Evolutionary conservation across 2,113 vertebrate species (phyloP), one percentile per base, ranked within the genome.

Genomic region (Lipophrys pholis): DNA sequence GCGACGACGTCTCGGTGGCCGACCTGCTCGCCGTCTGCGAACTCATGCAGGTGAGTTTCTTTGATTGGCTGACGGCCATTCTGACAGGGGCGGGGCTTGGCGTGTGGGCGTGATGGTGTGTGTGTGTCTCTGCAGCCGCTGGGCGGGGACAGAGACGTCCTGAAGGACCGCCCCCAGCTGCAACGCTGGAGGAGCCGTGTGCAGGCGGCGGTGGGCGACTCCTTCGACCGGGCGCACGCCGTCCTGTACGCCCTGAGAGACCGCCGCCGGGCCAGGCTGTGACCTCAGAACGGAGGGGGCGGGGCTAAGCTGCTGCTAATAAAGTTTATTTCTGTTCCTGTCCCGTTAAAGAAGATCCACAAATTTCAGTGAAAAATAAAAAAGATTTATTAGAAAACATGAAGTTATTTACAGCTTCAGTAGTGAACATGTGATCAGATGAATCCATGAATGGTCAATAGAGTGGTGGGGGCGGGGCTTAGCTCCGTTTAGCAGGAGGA

Each of bases 1-100:
- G 93, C 0, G 90, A 94, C 45, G 92, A 94, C 82, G 79, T 95
- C 84, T 91, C 85, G 0, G 5, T 95, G 76, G 94, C 93, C 0
- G 94, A 95, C 77, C 81, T 95, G 67, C 86, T 95, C 6, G 92
- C 93, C 4, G 1, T 86, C 38, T 94, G 93, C 36, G 94, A 95
- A 80, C 76, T 95, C 68, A 94, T 79, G 93, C 93, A 95, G 94
- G 94, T 94, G 21, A 76, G 81, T 57, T 42, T 3, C 46, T 58
- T 1, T 43, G 60, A 48, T 52, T 52, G 6, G 60, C 46, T 8
- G 1, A 9, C 4, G 21, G 21, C 2, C n/a, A n/a, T n/a, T n/a
- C n/a, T n/a, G n/a, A n/a, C n/a, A 4, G 21, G 21, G 21, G 21
- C 21, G 21, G 21, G 21, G 21, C 21, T 3, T 11, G 10, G 7